phyloP scores from a whole-genome alignment of 2,797 vertebrate species.

The Graptemys geographica region DNA sequence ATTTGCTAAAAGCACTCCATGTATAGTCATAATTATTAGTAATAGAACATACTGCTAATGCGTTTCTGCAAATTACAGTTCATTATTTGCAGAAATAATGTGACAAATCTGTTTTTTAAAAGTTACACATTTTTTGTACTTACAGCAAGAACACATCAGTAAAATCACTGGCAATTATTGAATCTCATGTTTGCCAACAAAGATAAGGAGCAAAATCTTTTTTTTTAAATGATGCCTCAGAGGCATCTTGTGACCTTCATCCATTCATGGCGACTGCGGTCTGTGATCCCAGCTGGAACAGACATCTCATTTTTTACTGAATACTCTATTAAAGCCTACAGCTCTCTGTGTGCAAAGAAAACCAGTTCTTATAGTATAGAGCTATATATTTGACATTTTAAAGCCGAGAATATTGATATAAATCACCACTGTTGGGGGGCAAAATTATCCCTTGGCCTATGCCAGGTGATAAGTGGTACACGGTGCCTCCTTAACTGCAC shows the following conservation, averaged over 20 bases:
- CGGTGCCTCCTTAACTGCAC: not conserved
- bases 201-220: slow-evolving; percentile 27
- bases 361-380: not conserved
- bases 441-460: not conserved
- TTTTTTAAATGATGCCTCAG: not conserved
- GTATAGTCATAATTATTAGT: slow-evolving; percentile 62
- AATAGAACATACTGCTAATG: slow-evolving; percentile 67
- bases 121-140: slow-evolving; percentile 35
- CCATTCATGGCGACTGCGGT: not conserved
- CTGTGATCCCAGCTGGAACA: not conserved
- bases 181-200: slow-evolving; percentile 27
- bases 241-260: slow-evolving; percentile 20
- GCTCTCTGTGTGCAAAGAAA: not conserved
- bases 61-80: slow-evolving; percentile 64
- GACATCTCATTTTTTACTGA: not conserved
- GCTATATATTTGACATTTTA: not conserved
- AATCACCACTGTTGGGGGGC: not conserved
- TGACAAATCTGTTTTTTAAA: slow-evolving; percentile 42
- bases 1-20: slow-evolving; percentile 64
- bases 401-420: not conserved
- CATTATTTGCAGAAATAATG: slow-evolving; percentile 50
- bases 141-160: slow-evolving; percentile 32
- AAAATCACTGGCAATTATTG: slow-evolving; percentile 44
- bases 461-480: not conserved
- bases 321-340: not conserved